Base-by-base conservation (phyloP, 2,797 vertebrate species). In the Microtus californicus region DNA sequence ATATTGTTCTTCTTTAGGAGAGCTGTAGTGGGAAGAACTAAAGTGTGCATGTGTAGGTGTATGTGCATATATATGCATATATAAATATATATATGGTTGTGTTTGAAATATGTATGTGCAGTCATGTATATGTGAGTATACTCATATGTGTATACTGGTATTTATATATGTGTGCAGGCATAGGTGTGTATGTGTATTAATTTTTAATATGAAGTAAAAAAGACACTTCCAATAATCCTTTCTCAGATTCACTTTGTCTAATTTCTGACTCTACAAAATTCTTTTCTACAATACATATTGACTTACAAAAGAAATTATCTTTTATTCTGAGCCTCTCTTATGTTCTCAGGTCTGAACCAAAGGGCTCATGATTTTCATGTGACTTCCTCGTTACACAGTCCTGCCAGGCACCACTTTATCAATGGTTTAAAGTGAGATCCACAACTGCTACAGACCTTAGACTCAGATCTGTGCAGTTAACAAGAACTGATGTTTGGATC, bases 201-300 rank as follows among this genome's bases (percentile, higher is more conserved):
- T 74, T 87, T 96, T 80, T 81, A 92, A 61, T 91, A 15, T 43
- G 85, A 29, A 79, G n/a, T 65, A 90, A 10, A 78, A 69, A 82
- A 27, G 3, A 37, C 43, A n/a, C 25, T 78, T 89, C 34, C 3
- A 25, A 5, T 51, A 37, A 15, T 88, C 25, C 31, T 81, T 88
- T 88, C 61, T 29, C 54, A 29, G 51, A 34, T 1, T 14, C 34
- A 29, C 56, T 89, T 91, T 85, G 10, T 92, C 12, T 81, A 54
- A 54, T 61, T 85, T 61, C 29, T 86, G n/a, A 31, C 29, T 74
- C 19, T 51, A 51, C 27, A 93, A 82, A 78, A 69, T 3, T 2
- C 14, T 63, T 29, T 27, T 85, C 27, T 51, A 7, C 40, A 37
- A 37, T 37, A 79, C 14, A 79, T 83, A 25, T 37, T 95, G 85